These are phyloP conservation scores for Boloria euphrosyne DNA, from an alignment of 2,888 invertebrate genomes.

Conservation along the genomic window DNA sequence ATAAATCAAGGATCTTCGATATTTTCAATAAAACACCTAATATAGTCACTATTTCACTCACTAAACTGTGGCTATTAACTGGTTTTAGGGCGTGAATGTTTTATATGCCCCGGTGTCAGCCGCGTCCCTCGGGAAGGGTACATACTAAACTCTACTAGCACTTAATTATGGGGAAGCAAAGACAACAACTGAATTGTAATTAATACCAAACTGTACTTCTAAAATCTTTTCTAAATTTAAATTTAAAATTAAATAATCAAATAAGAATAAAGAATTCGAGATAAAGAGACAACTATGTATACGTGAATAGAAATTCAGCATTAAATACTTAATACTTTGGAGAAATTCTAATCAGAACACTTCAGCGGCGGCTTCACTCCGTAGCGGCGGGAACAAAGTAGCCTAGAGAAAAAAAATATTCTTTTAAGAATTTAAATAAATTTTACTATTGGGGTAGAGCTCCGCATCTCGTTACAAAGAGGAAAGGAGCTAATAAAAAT, in stretches of 20 bases:
- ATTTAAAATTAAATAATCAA: conserved; percentile 58
- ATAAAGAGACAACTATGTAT: conserved; percentile 36
- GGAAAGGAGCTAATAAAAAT: conserved; percentile 75
- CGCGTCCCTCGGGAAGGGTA: conserved; percentile 61
- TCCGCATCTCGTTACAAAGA: conserved; percentile 69
- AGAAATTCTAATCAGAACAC: conserved; percentile 59
- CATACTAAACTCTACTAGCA: conserved; percentile 68
- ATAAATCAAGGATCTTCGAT: neutral
- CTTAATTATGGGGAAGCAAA: conserved; percentile 74
- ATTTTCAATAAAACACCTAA: neutral
- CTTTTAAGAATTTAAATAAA: conserved; percentile 78
- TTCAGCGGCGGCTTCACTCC: conserved; percentile 54
- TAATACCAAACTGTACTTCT: conserved; percentile 65
- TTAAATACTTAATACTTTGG: conserved; percentile 42
- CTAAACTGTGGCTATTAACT: conserved; percentile 73
- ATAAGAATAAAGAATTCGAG: conserved; percentile 37
- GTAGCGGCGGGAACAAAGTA: conserved; percentile 41
- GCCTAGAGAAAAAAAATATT: conserved; percentile 54
- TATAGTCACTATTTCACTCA: conserved; percentile 31
- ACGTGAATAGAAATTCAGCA: conserved; percentile 36
- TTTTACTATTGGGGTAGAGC: conserved; percentile 59
- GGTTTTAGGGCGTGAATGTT: conserved; percentile 71
- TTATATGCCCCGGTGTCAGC: conserved; percentile 67
- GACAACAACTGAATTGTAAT: conserved; percentile 71
- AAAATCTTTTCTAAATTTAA: conserved; percentile 46